A percentile compares a stretch with the other conserved stretches of the same genome.
These are phyloP conservation scores for Artibeus jamaicensis DNA, from an alignment of 2,797 vertebrate genomes.

Conservation along the genomic window DNA sequence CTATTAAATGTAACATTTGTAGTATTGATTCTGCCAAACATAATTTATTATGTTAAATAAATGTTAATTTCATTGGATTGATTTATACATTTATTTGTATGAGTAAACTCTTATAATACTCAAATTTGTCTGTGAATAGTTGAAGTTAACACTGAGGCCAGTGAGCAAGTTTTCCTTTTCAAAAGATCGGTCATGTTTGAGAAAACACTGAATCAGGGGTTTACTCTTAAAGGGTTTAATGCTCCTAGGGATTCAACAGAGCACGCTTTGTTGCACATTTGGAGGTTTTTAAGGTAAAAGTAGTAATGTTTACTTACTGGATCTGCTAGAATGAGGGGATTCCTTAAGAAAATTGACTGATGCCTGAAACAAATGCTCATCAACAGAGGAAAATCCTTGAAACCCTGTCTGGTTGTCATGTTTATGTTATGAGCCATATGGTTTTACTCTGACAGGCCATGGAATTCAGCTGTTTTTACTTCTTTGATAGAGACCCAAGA, in stretches of 20 bases:
- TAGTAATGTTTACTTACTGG: background rate
- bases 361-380: background rate
- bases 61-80: background rate
- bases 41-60: background rate
- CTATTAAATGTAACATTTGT: background rate
- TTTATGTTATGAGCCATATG: background rate
- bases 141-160: background rate
- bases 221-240: background rate
- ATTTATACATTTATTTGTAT: background rate
- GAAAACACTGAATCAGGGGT: background rate
- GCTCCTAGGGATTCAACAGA: background rate
- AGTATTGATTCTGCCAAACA: background rate
- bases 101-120: background rate
- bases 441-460: background rate
- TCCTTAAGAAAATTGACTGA: background rate
- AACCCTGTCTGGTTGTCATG: background rate
- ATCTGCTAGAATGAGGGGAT: background rate
- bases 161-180: conserved; percentile 1
- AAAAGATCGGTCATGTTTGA: background rate
- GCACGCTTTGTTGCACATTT: background rate
- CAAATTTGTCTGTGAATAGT: background rate
- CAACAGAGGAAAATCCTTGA: background rate
- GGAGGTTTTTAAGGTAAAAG: conserved; percentile 6
- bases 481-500: conserved; percentile 1
- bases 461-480: background rate